phyloP scores from a whole-genome alignment of 2,113 vertebrate species.

The Austrofundulus limnaeus region DNA sequence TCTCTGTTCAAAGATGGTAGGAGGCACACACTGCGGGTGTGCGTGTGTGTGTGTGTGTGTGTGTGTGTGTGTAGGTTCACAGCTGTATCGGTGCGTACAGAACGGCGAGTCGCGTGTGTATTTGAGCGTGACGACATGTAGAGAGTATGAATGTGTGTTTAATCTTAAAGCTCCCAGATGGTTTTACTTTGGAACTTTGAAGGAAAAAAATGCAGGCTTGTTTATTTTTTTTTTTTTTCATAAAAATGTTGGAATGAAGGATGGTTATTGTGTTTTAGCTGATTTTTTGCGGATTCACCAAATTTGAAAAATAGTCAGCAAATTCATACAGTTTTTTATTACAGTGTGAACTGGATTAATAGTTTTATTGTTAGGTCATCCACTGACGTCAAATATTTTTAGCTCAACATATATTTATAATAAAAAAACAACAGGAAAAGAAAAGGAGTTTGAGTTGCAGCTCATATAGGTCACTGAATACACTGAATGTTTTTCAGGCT shows the following conservation, averaged over 20 bases:
- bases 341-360: too few species aligned
- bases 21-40: too few species aligned
- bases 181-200: constrained; percentile 15
- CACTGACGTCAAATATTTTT: too few species aligned
- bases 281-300: background rate
- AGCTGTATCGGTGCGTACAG: constrained; percentile 3
- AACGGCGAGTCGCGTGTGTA: background rate
- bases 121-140: background rate
- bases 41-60: constrained; percentile 8
- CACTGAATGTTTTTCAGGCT: background rate
- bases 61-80: constrained; percentile 3
- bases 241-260: background rate
- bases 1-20: constrained; percentile 23
- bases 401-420: background rate
- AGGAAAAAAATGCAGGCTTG: constrained; percentile 2
- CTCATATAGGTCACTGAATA: too few species aligned
- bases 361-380: too few species aligned
- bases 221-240: background rate
- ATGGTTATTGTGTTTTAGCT: background rate
- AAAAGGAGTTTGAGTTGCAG: too few species aligned
- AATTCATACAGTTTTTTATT: background rate
- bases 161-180: constrained; percentile 22
- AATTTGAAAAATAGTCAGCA: background rate
- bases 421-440: background rate
- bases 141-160: constrained; percentile 1